phyloP scores from a whole-genome alignment of 2,888 invertebrate genomes.

The Leptinotarsa tumamoca region DNA sequence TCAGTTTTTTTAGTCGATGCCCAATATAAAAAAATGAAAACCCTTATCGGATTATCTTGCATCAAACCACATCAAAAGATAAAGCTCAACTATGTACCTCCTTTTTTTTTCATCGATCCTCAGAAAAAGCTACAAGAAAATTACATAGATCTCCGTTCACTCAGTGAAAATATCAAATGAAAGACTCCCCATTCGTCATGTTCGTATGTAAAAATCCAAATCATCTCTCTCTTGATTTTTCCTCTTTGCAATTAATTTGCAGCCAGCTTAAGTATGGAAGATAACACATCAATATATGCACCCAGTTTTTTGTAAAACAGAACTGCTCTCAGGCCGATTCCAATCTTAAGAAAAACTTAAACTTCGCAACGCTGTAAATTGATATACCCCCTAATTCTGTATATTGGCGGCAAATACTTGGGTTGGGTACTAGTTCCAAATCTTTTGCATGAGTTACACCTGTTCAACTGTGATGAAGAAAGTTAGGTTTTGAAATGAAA shows the following conservation, averaged over 20 bases:
- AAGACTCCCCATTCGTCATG: background rate
- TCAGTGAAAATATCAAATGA: slow-evolving; percentile 1
- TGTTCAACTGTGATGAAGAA: background rate
- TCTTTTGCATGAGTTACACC: background rate
- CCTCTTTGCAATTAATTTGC: background rate
- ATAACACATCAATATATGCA: slow-evolving; percentile 1
- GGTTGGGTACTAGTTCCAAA: background rate
- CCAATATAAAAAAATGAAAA: background rate
- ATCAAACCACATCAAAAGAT: slow-evolving; percentile 1
- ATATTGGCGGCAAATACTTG: background rate
- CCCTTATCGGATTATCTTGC: background rate
- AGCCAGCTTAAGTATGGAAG: background rate
- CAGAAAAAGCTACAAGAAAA: background rate
- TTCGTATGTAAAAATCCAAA: background rate
- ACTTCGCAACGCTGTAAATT: background rate
- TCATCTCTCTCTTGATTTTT: background rate
- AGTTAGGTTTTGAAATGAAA: background rate
- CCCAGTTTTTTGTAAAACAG: background rate
- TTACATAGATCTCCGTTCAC: background rate
- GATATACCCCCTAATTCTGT: background rate
- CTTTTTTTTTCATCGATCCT: background rate
- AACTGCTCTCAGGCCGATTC: background rate
- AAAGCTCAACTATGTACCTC: background rate
- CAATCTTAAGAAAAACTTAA: background rate
- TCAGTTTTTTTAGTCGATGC: background rate